Base-by-base conservation (phyloP, 2,888 invertebrate species). In the Tetheella fluctuosa region DNA sequence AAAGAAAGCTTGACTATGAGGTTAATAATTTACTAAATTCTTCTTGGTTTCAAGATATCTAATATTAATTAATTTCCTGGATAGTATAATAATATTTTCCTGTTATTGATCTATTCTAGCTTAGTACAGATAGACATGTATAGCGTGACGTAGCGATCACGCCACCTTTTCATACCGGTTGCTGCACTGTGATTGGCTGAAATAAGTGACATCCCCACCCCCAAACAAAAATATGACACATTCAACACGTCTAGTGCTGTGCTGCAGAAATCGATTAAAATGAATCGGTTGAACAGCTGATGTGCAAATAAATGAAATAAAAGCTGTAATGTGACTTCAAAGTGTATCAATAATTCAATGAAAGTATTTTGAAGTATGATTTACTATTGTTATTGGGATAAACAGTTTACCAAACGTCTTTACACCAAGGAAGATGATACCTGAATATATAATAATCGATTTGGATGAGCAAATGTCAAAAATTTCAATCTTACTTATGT, bases 81-180 rank as follows among this genome's bases (percentile, higher is more conserved):
- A 17, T 62, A n/a, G n/a, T 59, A 59, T 64, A 57, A 13, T 34
- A 34, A 34, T 34, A 34, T 55, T 59, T 65, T 63, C 58, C 57
- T 61, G 55, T 64, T 76, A 74, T 73, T 76, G 76, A 73, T 74
- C 72, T 15, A 55, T 58, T 60, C 69, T 58, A 39, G 56, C 65
- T 58, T n/a, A n/a, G 62, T 64, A 65, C 64, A 54, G 78, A 79
- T 68, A 62, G 71, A 71, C 80, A 69, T 80, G 71, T 78, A 79
- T 64, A 65, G 62, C 67, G 74, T 89, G 91, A 90, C 90, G 91
- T 90, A 84, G 89, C 57, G 89, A 92, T 92, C 92, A 92, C 92
- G 92, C 92, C 92, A 92, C 92, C 86, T 90, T 88, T 86, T 83
- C 79, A 83, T 83, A 77, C 77, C 76, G 69, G 70, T 82, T 83